Evolutionary conservation across 2,113 vertebrate genomes (phyloP).

Genomic region (Enhydra lutris): DNA sequence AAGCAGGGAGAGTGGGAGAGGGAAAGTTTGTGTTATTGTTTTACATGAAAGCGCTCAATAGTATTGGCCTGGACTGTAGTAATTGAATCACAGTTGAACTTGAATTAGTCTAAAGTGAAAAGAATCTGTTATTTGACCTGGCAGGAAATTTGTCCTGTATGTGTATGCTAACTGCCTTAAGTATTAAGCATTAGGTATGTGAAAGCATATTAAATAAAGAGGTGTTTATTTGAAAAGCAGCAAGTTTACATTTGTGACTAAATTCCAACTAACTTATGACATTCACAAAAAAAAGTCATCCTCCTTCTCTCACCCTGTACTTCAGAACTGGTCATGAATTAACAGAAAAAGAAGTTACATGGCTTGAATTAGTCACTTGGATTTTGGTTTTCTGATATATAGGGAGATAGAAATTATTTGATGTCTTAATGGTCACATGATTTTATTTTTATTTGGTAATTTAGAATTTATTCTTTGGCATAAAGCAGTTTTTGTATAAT

Average conservation of each 20-base stretch:
- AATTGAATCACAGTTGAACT: constrained; percentile 51
- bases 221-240: constrained; percentile 23
- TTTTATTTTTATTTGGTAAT: background rate
- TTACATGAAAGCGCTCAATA: constrained; percentile 38
- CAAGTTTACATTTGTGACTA: background rate
- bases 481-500: background rate
- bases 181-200: background rate
- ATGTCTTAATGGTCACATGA: background rate
- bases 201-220: background rate
- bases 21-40: constrained; percentile 46
- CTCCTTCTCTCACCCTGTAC: background rate
- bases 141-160: constrained; percentile 27
- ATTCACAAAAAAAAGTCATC: background rate
- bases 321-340: background rate
- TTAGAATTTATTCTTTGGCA: background rate
- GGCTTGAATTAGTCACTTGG: background rate
- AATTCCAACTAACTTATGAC: background rate
- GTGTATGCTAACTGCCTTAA: constrained; percentile 29
- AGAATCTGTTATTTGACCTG: background rate
- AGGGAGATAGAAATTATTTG: background rate
- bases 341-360: background rate
- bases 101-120: constrained; percentile 46
- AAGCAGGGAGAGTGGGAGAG: too few species aligned
- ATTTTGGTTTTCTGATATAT: background rate
- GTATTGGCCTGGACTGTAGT: constrained; percentile 19